These are phyloP conservation scores for Orchestia grillus DNA, from an alignment of 1,140 invertebrate species.

Conservation along the genomic window DNA sequence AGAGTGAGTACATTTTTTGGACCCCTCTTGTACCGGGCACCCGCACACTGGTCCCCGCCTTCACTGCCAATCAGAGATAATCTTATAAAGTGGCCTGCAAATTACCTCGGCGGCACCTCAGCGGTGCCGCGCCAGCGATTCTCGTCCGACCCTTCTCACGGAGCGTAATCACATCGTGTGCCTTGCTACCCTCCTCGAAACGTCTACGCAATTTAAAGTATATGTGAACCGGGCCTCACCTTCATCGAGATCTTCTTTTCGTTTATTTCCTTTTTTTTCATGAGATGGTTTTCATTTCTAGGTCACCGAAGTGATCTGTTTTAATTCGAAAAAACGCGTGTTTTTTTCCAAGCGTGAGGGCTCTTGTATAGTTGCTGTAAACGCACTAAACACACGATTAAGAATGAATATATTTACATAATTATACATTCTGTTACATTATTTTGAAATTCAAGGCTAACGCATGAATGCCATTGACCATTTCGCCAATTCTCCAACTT, in stretches of 20 bases:
- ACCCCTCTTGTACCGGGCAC: background rate
- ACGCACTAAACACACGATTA: background rate
- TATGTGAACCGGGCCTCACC: background rate
- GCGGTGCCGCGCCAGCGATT: background rate
- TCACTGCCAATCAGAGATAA: conserved; percentile 24
- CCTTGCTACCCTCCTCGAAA: background rate
- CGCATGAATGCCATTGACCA: too few species aligned
- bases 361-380: background rate
- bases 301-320: background rate
- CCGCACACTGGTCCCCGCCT: background rate
- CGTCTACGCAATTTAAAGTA: background rate
- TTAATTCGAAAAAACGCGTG: background rate
- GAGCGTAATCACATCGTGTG: background rate
- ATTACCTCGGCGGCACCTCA: conserved; percentile 7
- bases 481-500: background rate
- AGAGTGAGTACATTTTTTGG: too few species aligned
- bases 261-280: background rate
- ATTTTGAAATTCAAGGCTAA: too few species aligned
- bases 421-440: background rate
- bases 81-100: conserved; percentile 38
- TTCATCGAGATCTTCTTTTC: background rate
- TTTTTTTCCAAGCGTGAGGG: background rate
- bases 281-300: background rate
- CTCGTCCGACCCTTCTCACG: background rate
- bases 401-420: background rate